Evolutionary conservation across 2,888 invertebrate genomes (phyloP).

Genomic region (Melanotus villosus): DNA sequence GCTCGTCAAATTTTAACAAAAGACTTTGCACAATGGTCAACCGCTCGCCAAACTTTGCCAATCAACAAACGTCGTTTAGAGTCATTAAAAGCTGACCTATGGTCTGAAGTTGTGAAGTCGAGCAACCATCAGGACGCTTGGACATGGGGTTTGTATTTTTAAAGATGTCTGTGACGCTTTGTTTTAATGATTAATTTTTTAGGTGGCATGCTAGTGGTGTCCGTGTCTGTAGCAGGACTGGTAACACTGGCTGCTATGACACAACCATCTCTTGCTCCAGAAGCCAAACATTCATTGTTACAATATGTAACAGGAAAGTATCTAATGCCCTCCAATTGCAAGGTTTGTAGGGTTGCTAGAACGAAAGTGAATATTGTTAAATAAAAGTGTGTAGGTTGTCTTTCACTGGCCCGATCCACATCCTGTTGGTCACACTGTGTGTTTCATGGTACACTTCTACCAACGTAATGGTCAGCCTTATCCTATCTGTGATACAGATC

Average conservation of each 20-base stretch:
- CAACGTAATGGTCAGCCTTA: conserved; percentile 95
- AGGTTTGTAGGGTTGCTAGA: conserved; percentile 59
- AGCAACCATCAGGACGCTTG: conserved; percentile 91
- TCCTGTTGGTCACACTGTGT: conserved; percentile 91
- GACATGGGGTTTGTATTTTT: conserved; percentile 80
- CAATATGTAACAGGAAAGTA: conserved; percentile 95
- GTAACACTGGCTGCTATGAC: conserved; percentile 93
- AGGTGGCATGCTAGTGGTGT: conserved; percentile 93
- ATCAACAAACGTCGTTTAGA: conserved; percentile 86
- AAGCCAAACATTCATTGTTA: conserved; percentile 89
- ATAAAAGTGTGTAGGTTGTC: conserved; percentile 71
- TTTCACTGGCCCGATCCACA: conserved; percentile 95
- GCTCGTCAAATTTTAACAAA: conserved; percentile 82
- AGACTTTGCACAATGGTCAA: conserved; percentile 85
- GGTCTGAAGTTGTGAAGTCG: conserved; percentile 89
- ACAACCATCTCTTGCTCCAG: conserved; percentile 90
- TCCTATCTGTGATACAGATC: conserved; percentile 94
- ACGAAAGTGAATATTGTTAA: not conserved
- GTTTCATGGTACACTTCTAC: conserved; percentile 91
- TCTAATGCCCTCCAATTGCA: conserved; percentile 89
- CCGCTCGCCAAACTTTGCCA: conserved; percentile 85
- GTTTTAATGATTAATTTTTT: conserved; percentile 34
- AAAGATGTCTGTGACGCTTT: not conserved
- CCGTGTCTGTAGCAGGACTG: conserved; percentile 89
- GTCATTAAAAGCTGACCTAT: conserved; percentile 84